Evolutionary conservation across 2,888 invertebrate species (phyloP).

Genomic region (Acholoe squamosa): DNA sequence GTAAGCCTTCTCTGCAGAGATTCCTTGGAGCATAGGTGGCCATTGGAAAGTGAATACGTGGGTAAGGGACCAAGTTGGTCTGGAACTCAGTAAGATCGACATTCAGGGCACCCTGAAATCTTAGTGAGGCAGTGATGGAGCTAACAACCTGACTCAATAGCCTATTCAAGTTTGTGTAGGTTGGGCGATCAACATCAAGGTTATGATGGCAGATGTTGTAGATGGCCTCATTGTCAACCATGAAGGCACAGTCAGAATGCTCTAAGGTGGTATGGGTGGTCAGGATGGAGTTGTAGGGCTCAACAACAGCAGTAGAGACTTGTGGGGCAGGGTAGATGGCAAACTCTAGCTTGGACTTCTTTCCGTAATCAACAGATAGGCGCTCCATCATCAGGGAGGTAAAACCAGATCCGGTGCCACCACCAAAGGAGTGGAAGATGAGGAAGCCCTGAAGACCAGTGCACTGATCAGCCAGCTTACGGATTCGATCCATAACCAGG

Average conservation of each 20-base stretch:
- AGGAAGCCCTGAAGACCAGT: slow-evolving; percentile 83
- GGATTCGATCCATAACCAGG: slow-evolving; percentile 79
- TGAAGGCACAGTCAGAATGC: slow-evolving; percentile 94
- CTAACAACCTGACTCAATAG: slow-evolving; percentile 93
- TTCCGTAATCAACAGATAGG: slow-evolving; percentile 83
- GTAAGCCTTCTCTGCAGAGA: slow-evolving; percentile 96
- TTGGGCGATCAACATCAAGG: slow-evolving; percentile 92
- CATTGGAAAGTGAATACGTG: slow-evolving; percentile 94
- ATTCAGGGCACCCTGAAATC: slow-evolving; percentile 85
- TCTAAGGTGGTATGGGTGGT: slow-evolving; percentile 91
- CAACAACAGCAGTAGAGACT: slow-evolving; percentile 89
- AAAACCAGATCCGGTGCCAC: slow-evolving; percentile 82
- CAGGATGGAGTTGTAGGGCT: slow-evolving; percentile 67
- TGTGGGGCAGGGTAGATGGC: slow-evolving; percentile 80
- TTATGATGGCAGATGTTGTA: slow-evolving; percentile 85
- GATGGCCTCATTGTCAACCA: slow-evolving; percentile 80
- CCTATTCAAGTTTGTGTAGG: slow-evolving; percentile 95
- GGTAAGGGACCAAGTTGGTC: slow-evolving; percentile 88
- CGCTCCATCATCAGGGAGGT: slow-evolving; percentile 82
- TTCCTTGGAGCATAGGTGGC: slow-evolving; percentile 94
- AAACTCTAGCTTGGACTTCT: slow-evolving; percentile 80
- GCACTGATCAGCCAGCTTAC: slow-evolving; percentile 84
- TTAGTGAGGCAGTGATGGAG: slow-evolving; percentile 84
- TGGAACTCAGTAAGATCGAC: slow-evolving; percentile 85
- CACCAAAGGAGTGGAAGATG: slow-evolving; percentile 81